These are phyloP conservation scores for Mionectes macconnelli DNA, from an alignment of 2,113 vertebrate species.

Conservation along the genomic window DNA sequence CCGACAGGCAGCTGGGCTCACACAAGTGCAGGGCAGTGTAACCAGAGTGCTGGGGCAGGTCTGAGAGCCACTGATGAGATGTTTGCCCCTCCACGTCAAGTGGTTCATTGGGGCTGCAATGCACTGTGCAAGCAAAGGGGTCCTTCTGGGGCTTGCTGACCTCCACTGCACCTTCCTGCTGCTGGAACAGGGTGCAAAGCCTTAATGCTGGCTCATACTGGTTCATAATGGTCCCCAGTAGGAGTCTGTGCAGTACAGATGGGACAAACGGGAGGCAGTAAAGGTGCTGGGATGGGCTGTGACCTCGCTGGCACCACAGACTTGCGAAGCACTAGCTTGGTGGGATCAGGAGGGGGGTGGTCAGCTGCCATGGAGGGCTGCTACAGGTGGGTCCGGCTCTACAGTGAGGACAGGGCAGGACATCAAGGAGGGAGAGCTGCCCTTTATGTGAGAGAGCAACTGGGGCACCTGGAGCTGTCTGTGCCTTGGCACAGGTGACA, in stretches of 20 bases:
- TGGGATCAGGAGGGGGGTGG: accelerated
- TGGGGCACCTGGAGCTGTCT: not conserved
- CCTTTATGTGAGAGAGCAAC: not conserved
- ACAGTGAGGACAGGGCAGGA: not conserved
- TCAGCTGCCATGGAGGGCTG: not conserved
- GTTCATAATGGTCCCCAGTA: not conserved
- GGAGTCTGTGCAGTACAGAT: not conserved
- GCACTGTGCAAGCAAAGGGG: not conserved
- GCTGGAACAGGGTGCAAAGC: not conserved
- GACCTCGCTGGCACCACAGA: not conserved
- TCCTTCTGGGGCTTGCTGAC: not conserved
- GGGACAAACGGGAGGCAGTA: not conserved
- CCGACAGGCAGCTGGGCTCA: accelerated
- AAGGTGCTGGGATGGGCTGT: not conserved
- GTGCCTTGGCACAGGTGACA: not conserved
- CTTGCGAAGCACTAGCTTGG: accelerated
- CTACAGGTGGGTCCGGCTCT: not conserved
- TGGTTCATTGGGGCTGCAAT: not conserved
- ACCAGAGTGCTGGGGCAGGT: not conserved
- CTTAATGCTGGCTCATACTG: accelerated
- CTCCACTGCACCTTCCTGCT: not conserved
- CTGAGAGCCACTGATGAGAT: not conserved
- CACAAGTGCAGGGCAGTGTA: accelerated
- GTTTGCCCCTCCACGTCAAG: accelerated
- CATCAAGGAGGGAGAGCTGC: not conserved